These are phyloP conservation scores for Melanerpes formicivorus DNA, from an alignment of 2,113 vertebrate genomes.

Conservation along the genomic window DNA sequence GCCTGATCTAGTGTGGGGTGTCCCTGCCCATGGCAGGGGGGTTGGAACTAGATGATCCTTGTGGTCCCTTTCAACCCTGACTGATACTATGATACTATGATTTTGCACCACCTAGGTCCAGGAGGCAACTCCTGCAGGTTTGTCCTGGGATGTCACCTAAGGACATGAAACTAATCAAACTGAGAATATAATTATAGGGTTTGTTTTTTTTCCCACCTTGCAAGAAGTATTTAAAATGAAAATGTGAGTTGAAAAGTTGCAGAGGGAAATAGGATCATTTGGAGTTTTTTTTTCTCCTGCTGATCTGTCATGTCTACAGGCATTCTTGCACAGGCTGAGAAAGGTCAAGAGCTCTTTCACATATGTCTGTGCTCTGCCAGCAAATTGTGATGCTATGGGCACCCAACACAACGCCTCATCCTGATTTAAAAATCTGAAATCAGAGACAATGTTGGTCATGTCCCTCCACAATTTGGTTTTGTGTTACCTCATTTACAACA, in stretches of 20 bases:
- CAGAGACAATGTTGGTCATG: accelerated
- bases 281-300: neutral
- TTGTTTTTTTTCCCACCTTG: neutral
- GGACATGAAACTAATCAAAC: neutral
- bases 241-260: neutral
- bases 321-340: neutral
- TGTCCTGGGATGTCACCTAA: neutral
- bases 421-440: neutral
- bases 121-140: neutral
- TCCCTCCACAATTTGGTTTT: neutral
- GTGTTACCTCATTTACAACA: neutral
- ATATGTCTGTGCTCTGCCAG: neutral
- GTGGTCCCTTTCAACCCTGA: too few species aligned
- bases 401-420: neutral
- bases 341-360: neutral
- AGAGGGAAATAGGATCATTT: neutral
- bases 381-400: neutral
- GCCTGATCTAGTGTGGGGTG: too few species aligned
- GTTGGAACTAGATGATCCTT: too few species aligned
- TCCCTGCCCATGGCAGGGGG: too few species aligned
- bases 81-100: too few species aligned
- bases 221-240: neutral
- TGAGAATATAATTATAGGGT: neutral
- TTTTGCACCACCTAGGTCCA: neutral
- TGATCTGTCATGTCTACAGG: neutral